Evolutionary conservation across 2,888 invertebrate species (phyloP).

Genomic region (Agrypnus murinus): DNA sequence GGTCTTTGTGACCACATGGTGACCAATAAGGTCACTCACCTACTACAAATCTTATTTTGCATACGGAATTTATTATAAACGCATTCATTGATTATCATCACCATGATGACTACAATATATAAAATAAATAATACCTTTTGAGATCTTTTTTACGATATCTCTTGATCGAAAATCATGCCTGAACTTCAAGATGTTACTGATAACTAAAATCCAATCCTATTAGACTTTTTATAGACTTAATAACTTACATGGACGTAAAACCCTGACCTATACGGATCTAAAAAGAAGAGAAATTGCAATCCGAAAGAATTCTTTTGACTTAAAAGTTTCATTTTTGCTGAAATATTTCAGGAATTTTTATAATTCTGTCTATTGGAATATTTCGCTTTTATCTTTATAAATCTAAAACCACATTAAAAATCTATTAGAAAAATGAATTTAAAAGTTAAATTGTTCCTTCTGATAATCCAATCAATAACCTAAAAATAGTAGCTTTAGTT

Average conservation of each 20-base stretch:
- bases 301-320: not conserved
- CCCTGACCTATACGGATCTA: not conserved
- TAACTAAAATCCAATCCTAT: constrained; percentile 10
- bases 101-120: no score
- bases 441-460: no score
- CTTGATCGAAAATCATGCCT: not conserved
- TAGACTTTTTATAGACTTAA: constrained; percentile 10
- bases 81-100: not conserved
- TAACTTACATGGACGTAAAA: constrained; percentile 15
- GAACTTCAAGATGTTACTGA: constrained; percentile 16
- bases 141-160: constrained; percentile 11
- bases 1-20: constrained; percentile 42
- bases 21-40: constrained; percentile 47
- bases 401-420: no score
- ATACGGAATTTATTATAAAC: constrained; percentile 26
- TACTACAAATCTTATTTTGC: constrained; percentile 41
- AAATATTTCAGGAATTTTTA: no score
- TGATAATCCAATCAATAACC: no score
- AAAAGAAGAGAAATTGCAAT: not conserved
- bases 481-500: no score
- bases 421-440: no score
- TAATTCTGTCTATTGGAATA: no score
- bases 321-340: no score
- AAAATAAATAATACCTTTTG: no score
- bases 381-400: no score